Percentiles rank a stretch among this genome's conserved stretches.
Conservation (phyloP, 2,113 vertebrate species). For the Campylomormyrus numenius region DNA sequence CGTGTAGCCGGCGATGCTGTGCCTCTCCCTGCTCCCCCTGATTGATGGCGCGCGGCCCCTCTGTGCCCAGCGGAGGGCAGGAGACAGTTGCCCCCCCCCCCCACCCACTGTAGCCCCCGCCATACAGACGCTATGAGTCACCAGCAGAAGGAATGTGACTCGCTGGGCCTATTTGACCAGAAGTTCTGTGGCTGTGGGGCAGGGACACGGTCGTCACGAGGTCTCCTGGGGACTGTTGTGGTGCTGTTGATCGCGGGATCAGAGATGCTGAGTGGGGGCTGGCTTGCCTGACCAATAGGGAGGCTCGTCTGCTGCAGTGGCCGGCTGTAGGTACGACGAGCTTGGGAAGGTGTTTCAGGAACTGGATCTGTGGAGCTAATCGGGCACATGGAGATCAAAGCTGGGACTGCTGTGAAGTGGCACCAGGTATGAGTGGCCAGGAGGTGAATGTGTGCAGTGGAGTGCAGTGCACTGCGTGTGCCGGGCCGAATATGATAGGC, state of each 20-base stretch:
- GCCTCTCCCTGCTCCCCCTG: neutral
- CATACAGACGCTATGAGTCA: constrained; percentile 14
- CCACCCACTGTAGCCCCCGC: neutral
- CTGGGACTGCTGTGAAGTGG: neutral
- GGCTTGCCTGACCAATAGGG: neutral
- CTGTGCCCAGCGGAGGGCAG: constrained; percentile 3
- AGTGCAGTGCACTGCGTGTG: constrained; percentile 21
- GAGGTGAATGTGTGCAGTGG: neutral
- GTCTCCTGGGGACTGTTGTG: neutral
- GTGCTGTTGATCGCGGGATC: neutral
- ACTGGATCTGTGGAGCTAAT: neutral
- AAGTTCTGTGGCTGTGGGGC: neutral
- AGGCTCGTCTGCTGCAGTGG: neutral
- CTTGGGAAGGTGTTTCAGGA: neutral
- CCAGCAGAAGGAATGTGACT: neutral
- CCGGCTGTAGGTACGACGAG: neutral
- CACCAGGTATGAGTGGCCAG: neutral
- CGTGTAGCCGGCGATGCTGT: neutral
- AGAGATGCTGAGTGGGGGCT: neutral
- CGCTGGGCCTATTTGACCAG: neutral
- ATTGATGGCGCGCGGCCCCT: neutral
- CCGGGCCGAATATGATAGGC: constrained; percentile 36
- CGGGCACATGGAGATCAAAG: neutral
- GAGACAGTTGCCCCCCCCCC: neutral
- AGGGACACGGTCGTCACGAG: neutral